Evolutionary conservation across 2,797 vertebrate species (phyloP), one percentile per base, ranked within the genome.

Genomic region (Hemibagrus guttatus): DNA sequence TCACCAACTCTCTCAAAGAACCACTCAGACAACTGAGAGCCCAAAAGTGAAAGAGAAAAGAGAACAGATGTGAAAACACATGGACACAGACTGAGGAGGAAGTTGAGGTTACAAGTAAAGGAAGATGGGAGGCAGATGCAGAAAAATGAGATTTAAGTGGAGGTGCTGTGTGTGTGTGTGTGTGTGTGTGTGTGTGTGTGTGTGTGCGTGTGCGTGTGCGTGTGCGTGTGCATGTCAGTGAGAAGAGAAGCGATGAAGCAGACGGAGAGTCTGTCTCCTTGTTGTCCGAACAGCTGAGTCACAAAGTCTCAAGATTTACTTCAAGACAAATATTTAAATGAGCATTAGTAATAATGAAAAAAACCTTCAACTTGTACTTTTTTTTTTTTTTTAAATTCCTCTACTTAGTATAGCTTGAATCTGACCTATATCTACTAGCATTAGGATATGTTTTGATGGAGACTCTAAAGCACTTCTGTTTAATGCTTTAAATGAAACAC

Each of bases 1-100:
- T 82, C 59, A 76, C 39, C 26, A 39, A 52, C 35, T 52, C n/a
- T 46, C 23, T 64, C 21, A 81, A 81, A 86, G n/a, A 58, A 74
- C 19, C 21, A 42, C 23, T 64, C 21, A 76, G 54, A 59, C 76
- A 79, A 82, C 54, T 6, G 8, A 35, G 21, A 42, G 23, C 35
- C 2, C 12, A 61, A n/a, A n/a, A 3, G 12, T 23, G 12, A 59
- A 26, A 5, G 6, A 39, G 26, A 80, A 80, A 61, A n/a, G 6
- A 7, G 76, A 19, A 39, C 0, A 6, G 11, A 59, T 26, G 13
- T 61, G 56, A 80, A 80, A 80, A 42, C 56, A 79, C 28, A 58
- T 59, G 11, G 28, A 13, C 19, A 39, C 21, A 61, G 35, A 26
- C 76, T 23, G 19, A 78, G n/a, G 35, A 59, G 54, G 75, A 78